These are phyloP conservation scores for Hyposoter didymator DNA, from an alignment of 2,888 invertebrate species.

Conservation along the genomic window DNA sequence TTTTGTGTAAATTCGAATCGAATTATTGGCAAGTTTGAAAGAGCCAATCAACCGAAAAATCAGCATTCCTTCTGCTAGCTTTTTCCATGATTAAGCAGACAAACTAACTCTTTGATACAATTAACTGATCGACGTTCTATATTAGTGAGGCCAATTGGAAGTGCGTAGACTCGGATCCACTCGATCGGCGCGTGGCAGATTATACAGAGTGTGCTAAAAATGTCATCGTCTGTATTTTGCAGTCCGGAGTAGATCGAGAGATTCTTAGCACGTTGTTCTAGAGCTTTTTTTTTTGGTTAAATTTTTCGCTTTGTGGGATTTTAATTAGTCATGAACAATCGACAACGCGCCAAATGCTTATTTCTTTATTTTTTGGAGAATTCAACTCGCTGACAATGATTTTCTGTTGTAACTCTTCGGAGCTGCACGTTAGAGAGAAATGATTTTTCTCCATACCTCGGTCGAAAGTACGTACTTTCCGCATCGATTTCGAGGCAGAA, in stretches of 20 bases:
- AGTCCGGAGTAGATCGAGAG: neutral
- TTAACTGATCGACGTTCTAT: conserved; percentile 27
- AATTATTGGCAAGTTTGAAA: neutral
- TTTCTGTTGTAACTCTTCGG: neutral
- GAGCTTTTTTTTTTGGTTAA: neutral
- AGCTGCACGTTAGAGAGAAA: neutral
- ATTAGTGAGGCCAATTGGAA: conserved; percentile 43
- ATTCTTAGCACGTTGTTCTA: neutral
- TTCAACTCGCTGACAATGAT: neutral
- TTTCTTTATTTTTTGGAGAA: neutral
- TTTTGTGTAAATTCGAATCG: neutral
- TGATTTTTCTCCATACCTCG: too few relatives aligned
- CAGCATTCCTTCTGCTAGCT: conserved; percentile 25
- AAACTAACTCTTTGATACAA: conserved; percentile 23
- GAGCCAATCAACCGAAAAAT: neutral
- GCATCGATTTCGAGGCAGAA: too few relatives aligned
- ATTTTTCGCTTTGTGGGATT: neutral
- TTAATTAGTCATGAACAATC: neutral
- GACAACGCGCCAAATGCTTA: too few relatives aligned
- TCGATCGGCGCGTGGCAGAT: conserved; percentile 24
- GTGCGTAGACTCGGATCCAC: conserved; percentile 12
- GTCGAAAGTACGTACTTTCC: too few relatives aligned
- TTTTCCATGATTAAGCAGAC: neutral
- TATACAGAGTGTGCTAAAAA: conserved; percentile 12
- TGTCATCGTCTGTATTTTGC: neutral